A percentile compares a stretch with the other conserved stretches of the same genome.
Evolutionary conservation across 2,888 invertebrate species (phyloP).

Genomic region (Eupithecia vulgata): DNA sequence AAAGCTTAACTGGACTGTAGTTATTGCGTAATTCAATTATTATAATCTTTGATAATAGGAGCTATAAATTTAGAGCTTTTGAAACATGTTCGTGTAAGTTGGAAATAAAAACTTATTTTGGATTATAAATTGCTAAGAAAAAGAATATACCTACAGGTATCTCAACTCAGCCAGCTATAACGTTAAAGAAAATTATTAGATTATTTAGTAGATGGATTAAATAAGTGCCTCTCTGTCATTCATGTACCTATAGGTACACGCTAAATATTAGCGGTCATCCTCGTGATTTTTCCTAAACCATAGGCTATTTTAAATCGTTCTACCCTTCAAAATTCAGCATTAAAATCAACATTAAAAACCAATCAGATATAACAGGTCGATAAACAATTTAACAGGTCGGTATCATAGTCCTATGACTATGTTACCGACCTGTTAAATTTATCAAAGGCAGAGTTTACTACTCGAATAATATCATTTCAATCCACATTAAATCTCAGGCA

Average conservation of each 20-base stretch:
- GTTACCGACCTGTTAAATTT: not conserved
- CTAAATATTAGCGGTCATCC: not conserved
- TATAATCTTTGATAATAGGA: slow-evolving; percentile 17
- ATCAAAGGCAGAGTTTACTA: not conserved
- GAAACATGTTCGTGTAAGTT: slow-evolving; percentile 3
- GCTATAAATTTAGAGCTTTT: slow-evolving; percentile 26
- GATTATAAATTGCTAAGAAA: not conserved
- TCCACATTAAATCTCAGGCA: not conserved
- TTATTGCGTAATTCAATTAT: slow-evolving; percentile 25
- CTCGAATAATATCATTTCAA: not conserved
- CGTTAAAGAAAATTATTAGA: too few relatives aligned
- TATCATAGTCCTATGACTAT: not conserved
- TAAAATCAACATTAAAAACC: not conserved
- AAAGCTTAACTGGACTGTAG: slow-evolving; percentile 28
- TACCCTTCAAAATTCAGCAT: too few relatives aligned
- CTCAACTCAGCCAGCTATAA: too few relatives aligned
- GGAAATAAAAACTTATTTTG: not conserved
- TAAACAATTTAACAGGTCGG: too few relatives aligned
- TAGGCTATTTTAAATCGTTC: too few relatives aligned
- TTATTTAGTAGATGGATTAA: too few relatives aligned
- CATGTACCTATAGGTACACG: not conserved
- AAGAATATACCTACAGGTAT: too few relatives aligned
- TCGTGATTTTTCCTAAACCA: not conserved
- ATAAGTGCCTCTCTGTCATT: too few relatives aligned
- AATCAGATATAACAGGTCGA: too few relatives aligned